These are phyloP conservation scores for Drosophila melanica DNA, from an alignment of 1,140 invertebrate species.

Conservation along the genomic window DNA sequence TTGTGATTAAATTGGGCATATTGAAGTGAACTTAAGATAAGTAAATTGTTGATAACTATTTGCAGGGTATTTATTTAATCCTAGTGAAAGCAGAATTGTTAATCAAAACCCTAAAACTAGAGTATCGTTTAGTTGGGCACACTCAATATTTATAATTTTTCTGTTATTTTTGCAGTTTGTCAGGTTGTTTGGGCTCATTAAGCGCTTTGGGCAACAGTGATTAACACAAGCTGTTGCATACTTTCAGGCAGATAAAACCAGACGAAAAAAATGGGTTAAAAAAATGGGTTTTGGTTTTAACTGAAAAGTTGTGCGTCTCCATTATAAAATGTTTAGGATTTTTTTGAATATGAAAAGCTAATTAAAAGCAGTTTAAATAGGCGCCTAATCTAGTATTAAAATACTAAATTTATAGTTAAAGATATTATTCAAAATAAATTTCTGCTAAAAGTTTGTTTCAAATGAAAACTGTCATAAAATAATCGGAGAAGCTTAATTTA, in stretches of 20 bases:
- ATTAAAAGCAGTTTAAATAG: no score
- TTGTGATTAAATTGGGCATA: neutral
- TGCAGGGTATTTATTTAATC: no score
- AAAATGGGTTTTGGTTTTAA: slow-evolving; percentile 3
- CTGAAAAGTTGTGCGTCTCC: slow-evolving; percentile 22
- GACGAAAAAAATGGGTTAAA: slow-evolving; percentile 2
- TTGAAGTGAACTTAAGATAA: neutral
- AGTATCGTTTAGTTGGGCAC: neutral
- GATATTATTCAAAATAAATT: no score
- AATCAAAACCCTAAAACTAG: neutral
- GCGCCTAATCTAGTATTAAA: no score
- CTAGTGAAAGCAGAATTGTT: no score
- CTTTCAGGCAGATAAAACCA: slow-evolving; percentile 35
- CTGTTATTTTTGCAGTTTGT: slow-evolving; percentile 26
- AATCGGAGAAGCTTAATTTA: no score
- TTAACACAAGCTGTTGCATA: slow-evolving; percentile 76
- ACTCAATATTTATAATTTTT: neutral
- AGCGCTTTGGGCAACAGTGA: slow-evolving; percentile 66
- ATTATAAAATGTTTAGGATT: slow-evolving; percentile 13
- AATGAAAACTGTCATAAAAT: no score
- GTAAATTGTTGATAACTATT: no score
- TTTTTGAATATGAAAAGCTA: no score
- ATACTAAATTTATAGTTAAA: no score
- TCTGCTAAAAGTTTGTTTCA: no score
- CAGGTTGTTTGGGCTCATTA: slow-evolving; percentile 67